A percentile compares a stretch with the other conserved stretches of the same genome.
phyloP scores from a whole-genome alignment of 2,113 vertebrate species.

The Anseranas semipalmata region DNA sequence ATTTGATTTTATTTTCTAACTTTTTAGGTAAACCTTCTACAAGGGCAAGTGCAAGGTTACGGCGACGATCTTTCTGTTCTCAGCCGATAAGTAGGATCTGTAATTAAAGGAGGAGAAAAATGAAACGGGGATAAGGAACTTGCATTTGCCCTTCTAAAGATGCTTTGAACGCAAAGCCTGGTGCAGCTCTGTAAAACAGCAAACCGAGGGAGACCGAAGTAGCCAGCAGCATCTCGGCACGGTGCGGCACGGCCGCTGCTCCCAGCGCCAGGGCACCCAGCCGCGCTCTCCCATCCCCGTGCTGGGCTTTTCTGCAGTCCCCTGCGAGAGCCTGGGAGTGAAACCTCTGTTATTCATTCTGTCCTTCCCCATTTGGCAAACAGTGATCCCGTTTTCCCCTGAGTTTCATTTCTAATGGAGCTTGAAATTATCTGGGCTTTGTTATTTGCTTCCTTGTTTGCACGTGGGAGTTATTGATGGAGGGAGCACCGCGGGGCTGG shows the following conservation, averaged over 20 bases:
- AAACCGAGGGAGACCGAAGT: neutral
- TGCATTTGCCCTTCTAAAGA: neutral
- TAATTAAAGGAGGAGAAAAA: conserved; percentile 73
- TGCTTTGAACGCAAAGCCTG: conserved; percentile 45
- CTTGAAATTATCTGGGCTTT: conserved; percentile 69
- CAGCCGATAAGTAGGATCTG: conserved; percentile 64
- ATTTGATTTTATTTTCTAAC: conserved; percentile 72
- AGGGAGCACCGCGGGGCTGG: accelerated
- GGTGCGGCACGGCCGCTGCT: neutral
- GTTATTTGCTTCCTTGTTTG: neutral
- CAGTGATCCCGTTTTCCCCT: neutral
- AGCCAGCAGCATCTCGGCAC: neutral
- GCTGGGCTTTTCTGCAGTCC: neutral
- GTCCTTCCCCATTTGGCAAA: conserved; percentile 37
- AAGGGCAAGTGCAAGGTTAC: conserved; percentile 75
- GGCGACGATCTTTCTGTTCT: conserved; percentile 37
- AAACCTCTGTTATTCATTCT: neutral
- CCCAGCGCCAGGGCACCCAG: neutral
- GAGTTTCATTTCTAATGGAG: conserved; percentile 59
- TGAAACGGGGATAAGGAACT: conserved; percentile 51
- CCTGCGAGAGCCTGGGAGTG: neutral
- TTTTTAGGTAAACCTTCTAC: conserved; percentile 75
- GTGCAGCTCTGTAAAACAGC: neutral
- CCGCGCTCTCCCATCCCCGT: neutral
- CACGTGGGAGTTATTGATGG: neutral